A percentile compares a stretch with the other conserved stretches of the same genome.
Conservation (phyloP, 2,888 invertebrate species). For the Agrilus mali region DNA sequence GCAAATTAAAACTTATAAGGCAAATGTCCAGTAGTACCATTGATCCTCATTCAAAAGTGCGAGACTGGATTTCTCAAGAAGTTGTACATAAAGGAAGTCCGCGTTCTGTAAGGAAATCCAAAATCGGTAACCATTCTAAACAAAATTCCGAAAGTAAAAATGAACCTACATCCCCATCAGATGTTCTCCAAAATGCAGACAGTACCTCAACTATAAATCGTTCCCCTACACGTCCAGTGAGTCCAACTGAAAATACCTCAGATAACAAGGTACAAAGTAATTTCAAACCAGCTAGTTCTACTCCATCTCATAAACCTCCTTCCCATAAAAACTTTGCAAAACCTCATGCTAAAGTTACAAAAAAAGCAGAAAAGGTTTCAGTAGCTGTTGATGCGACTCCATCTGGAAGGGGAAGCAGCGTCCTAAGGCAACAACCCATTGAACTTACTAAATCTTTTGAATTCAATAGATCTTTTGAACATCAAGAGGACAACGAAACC, state of each 20-base stretch:
- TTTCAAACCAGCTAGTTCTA: constrained; percentile 9
- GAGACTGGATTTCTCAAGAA: constrained; percentile 76
- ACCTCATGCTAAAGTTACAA: constrained; percentile 8
- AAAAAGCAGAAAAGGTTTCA: constrained; percentile 54
- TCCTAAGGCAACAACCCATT: constrained; percentile 64
- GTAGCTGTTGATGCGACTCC: constrained; percentile 72
- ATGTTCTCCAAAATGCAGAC: constrained; percentile 12
- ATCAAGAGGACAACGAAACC: constrained; percentile 15
- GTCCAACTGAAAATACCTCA: constrained; percentile 18
- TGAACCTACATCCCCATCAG: background rate
- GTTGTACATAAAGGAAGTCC: constrained; percentile 62
- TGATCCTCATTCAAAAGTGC: constrained; percentile 75
- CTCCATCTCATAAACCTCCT: constrained; percentile 7
- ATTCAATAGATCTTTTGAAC: constrained; percentile 22
- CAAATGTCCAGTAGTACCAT: constrained; percentile 70
- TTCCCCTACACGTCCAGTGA: constrained; percentile 30
- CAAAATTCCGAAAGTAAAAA: constrained; percentile 6
- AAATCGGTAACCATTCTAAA: constrained; percentile 3
- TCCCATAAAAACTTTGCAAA: constrained; percentile 3
- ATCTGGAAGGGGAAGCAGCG: constrained; percentile 55
- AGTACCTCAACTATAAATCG: constrained; percentile 25
- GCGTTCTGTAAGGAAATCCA: constrained; percentile 40
- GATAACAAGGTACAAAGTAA: constrained; percentile 6
- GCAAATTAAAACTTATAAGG: constrained; percentile 51
- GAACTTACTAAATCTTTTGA: constrained; percentile 57